Conservation (phyloP, 2,888 invertebrate genomes). For the Dynastes maya region DNA sequence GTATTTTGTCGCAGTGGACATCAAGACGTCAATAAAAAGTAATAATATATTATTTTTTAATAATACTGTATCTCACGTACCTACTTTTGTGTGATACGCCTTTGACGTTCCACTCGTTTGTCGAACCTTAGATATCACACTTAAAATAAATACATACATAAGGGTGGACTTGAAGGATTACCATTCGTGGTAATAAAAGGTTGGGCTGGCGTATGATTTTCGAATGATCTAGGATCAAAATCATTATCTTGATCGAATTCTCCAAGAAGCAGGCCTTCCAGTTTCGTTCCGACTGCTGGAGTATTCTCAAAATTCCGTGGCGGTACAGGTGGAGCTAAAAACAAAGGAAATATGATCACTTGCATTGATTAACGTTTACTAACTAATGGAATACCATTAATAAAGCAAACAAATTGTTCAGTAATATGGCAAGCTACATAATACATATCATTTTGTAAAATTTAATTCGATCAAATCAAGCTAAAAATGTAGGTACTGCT, state of each 20-base stretch:
- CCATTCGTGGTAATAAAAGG: slow-evolving; percentile 61
- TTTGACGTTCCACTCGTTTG: too few species aligned
- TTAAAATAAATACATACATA: slow-evolving; percentile 75
- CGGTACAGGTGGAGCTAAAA: slow-evolving; percentile 71
- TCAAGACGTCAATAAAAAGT: too few species aligned
- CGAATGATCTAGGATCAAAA: slow-evolving; percentile 91
- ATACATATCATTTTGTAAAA: too few species aligned
- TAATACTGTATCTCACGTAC: too few species aligned
- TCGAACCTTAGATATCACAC: not conserved
- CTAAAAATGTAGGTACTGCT: too few species aligned
- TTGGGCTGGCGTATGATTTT: slow-evolving; percentile 72
- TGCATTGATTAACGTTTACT: too few species aligned
- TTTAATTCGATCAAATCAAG: too few species aligned
- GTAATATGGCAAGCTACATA: not conserved
- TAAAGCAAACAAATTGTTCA: not conserved
- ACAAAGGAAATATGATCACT: slow-evolving; percentile 18
- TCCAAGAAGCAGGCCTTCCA: slow-evolving; percentile 83
- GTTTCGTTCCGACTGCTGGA: slow-evolving; percentile 81
- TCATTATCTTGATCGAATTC: slow-evolving; percentile 86
- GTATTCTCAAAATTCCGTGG: slow-evolving; percentile 70
- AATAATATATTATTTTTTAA: too few species aligned
- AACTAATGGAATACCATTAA: too few species aligned
- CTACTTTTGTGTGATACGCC: too few species aligned
- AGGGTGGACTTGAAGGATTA: slow-evolving; percentile 73
- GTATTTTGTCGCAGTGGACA: too few species aligned